Percentiles rank a stretch among this genome's conserved stretches.
Conservation (phyloP, 2,797 vertebrate genomes). For the Hypotaenidia philippensis region DNA sequence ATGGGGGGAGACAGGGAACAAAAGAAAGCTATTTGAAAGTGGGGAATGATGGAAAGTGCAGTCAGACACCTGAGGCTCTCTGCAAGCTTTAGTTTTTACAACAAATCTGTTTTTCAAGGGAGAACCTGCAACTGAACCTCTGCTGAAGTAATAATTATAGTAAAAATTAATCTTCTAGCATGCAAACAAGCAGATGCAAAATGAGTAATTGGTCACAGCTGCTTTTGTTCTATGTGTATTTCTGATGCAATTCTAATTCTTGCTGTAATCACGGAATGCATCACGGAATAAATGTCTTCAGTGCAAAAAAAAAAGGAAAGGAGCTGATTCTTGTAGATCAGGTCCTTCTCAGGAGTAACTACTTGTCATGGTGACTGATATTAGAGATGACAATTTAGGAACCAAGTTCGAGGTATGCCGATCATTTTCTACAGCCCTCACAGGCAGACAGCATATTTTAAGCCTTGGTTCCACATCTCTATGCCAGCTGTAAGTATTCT, state of each 20-base stretch:
- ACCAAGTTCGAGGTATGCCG: background rate
- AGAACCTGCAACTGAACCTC: slow-evolving; percentile 14
- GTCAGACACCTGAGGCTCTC: background rate
- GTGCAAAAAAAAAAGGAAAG: background rate
- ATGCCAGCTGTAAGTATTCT: background rate
- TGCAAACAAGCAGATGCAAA: background rate
- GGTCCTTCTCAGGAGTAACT: background rate
- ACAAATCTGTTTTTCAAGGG: background rate
- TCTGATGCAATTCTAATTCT: background rate
- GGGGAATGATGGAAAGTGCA: background rate
- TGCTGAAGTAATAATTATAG: background rate
- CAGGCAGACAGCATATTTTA: background rate
- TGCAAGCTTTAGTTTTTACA: background rate
- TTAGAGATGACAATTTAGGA: background rate
- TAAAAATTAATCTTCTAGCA: background rate
- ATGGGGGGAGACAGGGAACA: background rate
- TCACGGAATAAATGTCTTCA: background rate
- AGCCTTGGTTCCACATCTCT: background rate
- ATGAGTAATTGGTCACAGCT: background rate
- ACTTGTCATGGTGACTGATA: background rate
- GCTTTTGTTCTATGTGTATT: background rate
- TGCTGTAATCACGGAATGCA: background rate
- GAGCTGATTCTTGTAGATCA: background rate
- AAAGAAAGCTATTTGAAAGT: background rate
- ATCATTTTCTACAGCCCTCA: background rate